A percentile compares a stretch with the other conserved stretches of the same genome.
phyloP scores from a whole-genome alignment of 2,797 vertebrate species.

The Urocyon cinereoargenteus region DNA sequence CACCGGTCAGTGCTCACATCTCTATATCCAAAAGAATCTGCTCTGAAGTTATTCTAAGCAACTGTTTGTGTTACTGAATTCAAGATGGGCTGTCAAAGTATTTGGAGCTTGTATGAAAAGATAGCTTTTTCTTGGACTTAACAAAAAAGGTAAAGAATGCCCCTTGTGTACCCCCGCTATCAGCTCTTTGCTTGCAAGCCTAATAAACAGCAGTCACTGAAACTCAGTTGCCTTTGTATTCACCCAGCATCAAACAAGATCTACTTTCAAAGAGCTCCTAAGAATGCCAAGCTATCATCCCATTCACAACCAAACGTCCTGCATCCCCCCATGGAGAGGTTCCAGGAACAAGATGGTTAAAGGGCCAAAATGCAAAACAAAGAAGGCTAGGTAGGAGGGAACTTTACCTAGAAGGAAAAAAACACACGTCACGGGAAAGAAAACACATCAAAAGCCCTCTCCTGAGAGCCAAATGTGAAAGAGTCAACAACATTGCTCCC shows the following conservation, averaged over 20 bases:
- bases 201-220: background rate
- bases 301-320: constrained; percentile 1
- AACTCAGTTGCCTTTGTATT: constrained; percentile 28
- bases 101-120: constrained; percentile 60
- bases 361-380: constrained; percentile 27
- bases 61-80: constrained; percentile 59
- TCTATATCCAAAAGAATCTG: constrained; percentile 59
- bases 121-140: background rate
- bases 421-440: background rate
- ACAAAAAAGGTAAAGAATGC: constrained; percentile 67
- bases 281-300: background rate
- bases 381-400: background rate
- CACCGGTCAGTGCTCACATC: background rate
- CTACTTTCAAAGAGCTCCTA: background rate
- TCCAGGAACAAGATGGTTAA: constrained; percentile 8
- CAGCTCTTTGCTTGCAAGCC: background rate
- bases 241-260: constrained; percentile 12
- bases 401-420: background rate
- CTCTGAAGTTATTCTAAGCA: constrained; percentile 77
- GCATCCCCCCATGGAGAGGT: background rate
- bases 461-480: background rate
- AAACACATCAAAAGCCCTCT: constrained; percentile 40
- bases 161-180: constrained; percentile 28
- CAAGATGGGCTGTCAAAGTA: constrained; percentile 20
- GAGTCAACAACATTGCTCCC: background rate